Base-by-base conservation (phyloP, 2,113 vertebrate species). In the Dipodomys stephensi region DNA sequence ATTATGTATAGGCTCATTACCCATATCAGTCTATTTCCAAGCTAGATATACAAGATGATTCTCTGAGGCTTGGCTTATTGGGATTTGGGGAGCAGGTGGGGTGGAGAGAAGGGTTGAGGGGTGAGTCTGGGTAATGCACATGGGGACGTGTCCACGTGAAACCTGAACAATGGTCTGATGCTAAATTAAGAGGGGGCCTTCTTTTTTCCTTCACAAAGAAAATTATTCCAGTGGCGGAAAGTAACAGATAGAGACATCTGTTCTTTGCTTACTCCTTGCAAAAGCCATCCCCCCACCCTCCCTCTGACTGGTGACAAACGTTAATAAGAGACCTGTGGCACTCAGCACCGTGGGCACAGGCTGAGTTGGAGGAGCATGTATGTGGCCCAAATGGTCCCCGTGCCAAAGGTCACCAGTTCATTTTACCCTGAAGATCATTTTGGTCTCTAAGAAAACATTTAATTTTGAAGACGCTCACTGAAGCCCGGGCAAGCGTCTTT, bases 191-290 rank as follows among this genome's bases (percentile, higher is more conserved):
- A 62, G 2, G 20, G 22, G 8, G 4, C 22, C 83, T 65, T 60
- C 87, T 9, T 28, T 57, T 90, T 93, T 97, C 96, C 97, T 97
- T 98, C 97, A 98, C 84, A 97, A 97, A 98, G 98, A 97, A 97
- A 98, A 97, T 94, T 44, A 95, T 95, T 92, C 65, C 87, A 92
- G 23, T 85, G 89, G 78, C 67, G 80, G 74, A 91, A 77, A 67
- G 69, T 53, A 32, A 32, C 49, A 49, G 22, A 72, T 23, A 74
- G 49, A 85, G 68, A 18, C 46, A 16, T 39, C 1, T 23, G 60
- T 53, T 78, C 65, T 93, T 68, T 72, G 0, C 0, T 25, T 68
- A 81, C 39, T 39, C 39, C 39, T 39, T 39, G 83, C 68, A 95
- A 68, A 77, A 91, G 77, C 10, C 0, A 5, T 11, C 30, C 39